Evolutionary conservation across 2,797 vertebrate species (phyloP).

Genomic region (Nannoperca australis): DNA sequence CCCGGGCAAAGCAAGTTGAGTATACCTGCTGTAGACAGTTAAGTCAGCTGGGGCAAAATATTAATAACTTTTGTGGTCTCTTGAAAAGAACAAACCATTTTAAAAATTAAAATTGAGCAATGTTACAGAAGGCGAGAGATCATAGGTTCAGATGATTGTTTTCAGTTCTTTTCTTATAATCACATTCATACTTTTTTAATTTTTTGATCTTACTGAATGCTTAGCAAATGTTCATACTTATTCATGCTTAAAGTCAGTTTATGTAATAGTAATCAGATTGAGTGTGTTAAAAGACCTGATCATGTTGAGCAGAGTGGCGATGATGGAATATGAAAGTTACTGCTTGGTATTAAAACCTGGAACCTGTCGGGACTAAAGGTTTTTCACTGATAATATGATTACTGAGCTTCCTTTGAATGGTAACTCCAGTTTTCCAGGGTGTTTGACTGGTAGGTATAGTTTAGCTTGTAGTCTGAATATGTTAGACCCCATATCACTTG

Average conservation of each 20-base stretch:
- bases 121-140: neutral
- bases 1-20: no score
- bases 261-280: conserved; percentile 17
- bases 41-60: neutral
- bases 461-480: neutral
- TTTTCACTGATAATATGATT: neutral
- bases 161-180: neutral
- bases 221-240: neutral
- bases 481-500: neutral
- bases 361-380: conserved; percentile 5
- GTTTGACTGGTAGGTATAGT: neutral
- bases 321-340: conserved; percentile 9
- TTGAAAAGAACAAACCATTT: neutral
- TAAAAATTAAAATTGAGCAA: neutral
- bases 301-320: conserved; percentile 8
- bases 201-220: neutral
- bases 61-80: neutral
- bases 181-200: neutral
- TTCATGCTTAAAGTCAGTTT: conserved; percentile 15
- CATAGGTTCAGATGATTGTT: neutral
- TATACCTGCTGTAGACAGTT: neutral
- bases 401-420: neutral
- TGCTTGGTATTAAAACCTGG: conserved; percentile 10
- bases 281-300: neutral
- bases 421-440: neutral